Evolutionary conservation across 2,113 vertebrate genomes (phyloP).

Genomic region (Odocoileus hemionus): DNA sequence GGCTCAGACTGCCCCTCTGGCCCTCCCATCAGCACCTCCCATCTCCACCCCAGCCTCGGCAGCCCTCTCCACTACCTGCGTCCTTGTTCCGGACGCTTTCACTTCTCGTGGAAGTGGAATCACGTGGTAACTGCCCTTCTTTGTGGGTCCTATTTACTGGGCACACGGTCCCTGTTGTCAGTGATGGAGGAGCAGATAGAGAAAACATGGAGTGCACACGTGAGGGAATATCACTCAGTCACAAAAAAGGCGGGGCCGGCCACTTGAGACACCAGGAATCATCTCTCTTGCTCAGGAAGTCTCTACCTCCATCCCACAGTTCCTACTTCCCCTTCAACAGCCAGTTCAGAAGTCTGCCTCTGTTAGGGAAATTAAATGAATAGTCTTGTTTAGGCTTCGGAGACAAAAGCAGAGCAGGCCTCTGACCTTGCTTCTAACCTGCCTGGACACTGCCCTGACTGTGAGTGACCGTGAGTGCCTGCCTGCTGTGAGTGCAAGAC

Average conservation of each 20-base stretch:
- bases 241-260: not conserved
- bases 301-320: not conserved
- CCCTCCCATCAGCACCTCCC: too few species aligned
- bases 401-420: not conserved
- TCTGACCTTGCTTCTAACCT: not conserved
- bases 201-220: accelerated
- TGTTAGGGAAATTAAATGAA: not conserved
- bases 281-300: not conserved
- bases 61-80: not conserved
- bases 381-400: not conserved
- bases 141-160: not conserved
- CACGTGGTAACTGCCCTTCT: accelerated
- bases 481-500: not conserved
- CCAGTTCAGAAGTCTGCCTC: not conserved
- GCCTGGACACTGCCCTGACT: not conserved
- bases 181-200: accelerated
- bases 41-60: not conserved
- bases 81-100: accelerated
- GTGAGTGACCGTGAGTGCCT: not conserved
- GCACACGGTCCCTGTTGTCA: accelerated
- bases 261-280: accelerated
- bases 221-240: accelerated
- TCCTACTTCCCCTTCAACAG: not conserved
- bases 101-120: accelerated
- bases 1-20: accelerated